Percentiles rank a stretch among this genome's conserved stretches.
Conservation (phyloP, 2,888 invertebrate genomes). For the Meghimatium bilineatum region DNA sequence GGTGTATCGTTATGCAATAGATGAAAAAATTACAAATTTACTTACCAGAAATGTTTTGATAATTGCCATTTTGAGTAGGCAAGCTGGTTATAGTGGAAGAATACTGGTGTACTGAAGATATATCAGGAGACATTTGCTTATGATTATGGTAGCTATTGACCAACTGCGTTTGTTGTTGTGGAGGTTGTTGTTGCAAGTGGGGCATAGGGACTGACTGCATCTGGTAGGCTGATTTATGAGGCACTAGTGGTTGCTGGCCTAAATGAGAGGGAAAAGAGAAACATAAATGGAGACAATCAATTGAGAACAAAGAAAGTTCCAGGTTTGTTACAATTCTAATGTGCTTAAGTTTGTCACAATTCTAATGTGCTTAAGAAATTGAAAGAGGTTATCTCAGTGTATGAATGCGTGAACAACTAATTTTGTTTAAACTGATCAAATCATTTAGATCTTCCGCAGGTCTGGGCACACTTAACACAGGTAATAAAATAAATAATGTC, state of each 20-base stretch:
- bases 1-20: too few relatives aligned
- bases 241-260: constrained; percentile 1
- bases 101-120: constrained; percentile 8
- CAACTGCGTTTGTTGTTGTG: constrained; percentile 36
- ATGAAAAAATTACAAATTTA: background rate
- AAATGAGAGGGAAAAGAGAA: background rate
- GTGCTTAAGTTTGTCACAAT: too few relatives aligned
- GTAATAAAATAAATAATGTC: too few relatives aligned
- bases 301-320: too few relatives aligned
- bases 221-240: constrained; percentile 24
- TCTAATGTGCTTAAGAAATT: too few relatives aligned
- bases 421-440: too few relatives aligned
- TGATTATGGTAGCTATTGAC: constrained; percentile 37
- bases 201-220: constrained; percentile 17
- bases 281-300: too few relatives aligned
- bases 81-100: constrained; percentile 1
- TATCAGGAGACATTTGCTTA: constrained; percentile 37
- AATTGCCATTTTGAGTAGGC: constrained; percentile 43
- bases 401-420: too few relatives aligned
- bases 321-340: too few relatives aligned
- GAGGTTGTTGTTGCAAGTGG: constrained; percentile 38
- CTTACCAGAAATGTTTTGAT: constrained; percentile 36
- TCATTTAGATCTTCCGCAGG: too few relatives aligned
- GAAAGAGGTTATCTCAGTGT: too few relatives aligned
- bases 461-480: too few relatives aligned